Evolutionary conservation across 2,888 invertebrate genomes (phyloP), one percentile per base, ranked within the genome.

Genomic region (Cerastis leucographa): DNA sequence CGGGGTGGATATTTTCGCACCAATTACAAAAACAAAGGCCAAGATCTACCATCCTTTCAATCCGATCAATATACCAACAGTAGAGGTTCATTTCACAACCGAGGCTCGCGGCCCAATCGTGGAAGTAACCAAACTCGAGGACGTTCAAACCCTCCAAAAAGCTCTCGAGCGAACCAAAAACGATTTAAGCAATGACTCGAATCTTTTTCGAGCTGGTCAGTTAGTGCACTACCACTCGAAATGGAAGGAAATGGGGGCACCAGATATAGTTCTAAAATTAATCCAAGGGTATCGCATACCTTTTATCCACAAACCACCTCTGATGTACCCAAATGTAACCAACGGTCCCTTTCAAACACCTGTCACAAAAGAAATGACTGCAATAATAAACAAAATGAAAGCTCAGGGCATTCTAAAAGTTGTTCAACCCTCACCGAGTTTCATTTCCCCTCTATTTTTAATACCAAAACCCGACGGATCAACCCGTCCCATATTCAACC

Each of bases 351-450:
- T 66, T 19, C 66, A 66, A 49, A 66, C 49, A 29, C 66, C 66
- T 66, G 49, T 49, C 11, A 14, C 49, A 46, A 29, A 46, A 49
- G 49, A 49, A 49, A 66, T 66, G 49, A 19, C 66, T 4, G 49
- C 46, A 66, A 49, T 66, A 19, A 19, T 66, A 25, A 46, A 49
- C 29, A 49, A 66, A 66, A 66, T 66, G 49, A 66, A 66, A 66
- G 8, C 49, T 42, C 65, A 65, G 25, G 49, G 66, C 7, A 49
- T 71, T 71, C 73, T 56, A 46, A 73, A 56, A 73, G 66, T 56
- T 14, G 56, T 54, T 51, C 66, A 66, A 59, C 66, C 44, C 35
- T 66, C 59, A 95, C 68, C 65, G 25, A 72, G 49, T 49, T 71
- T 71, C 44, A 61, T 62, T 44, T 71, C 71, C 61, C 51, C 54